These are phyloP conservation scores for Cisticola juncidis DNA, from an alignment of 2,113 vertebrate species.

Conservation along the genomic window DNA sequence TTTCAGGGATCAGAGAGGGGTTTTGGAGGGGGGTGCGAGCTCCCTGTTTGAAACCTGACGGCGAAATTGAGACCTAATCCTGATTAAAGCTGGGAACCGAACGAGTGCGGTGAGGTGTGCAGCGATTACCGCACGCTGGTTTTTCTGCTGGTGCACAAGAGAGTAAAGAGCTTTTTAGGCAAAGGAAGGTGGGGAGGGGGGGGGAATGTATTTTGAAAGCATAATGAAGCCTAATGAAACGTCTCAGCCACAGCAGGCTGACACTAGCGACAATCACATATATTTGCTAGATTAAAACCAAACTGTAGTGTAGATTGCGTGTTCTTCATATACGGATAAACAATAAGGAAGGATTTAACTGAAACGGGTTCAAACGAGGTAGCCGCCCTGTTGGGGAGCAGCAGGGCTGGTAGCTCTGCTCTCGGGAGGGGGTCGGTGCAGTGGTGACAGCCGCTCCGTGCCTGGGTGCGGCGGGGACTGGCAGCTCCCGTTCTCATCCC, in stretches of 20 bases:
- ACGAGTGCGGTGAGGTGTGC: not conserved
- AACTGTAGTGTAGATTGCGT: not conserved
- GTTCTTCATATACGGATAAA: not conserved
- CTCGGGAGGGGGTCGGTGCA: not conserved
- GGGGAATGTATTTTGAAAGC: too few species aligned
- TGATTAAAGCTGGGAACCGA: not conserved
- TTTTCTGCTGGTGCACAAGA: not conserved
- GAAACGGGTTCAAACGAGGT: not conserved
- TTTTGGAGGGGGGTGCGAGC: not conserved
- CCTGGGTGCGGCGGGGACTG: not conserved
- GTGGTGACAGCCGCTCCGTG: not conserved
- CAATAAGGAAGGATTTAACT: not conserved
- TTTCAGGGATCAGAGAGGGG: not conserved
- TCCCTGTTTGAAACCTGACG: not conserved
- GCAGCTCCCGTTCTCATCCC: not conserved
- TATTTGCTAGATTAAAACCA: not conserved
- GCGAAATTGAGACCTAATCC: not conserved
- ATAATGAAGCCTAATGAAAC: not conserved
- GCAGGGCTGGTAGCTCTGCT: not conserved
- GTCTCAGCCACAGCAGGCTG: not conserved
- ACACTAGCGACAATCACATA: not conserved
- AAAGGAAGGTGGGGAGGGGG: not conserved
- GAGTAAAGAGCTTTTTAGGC: not conserved
- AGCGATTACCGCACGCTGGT: not conserved
- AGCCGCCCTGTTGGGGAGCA: not conserved